phyloP scores from a whole-genome alignment of 2,797 vertebrate genomes.

The Microctenopoma stevenorrisi region DNA sequence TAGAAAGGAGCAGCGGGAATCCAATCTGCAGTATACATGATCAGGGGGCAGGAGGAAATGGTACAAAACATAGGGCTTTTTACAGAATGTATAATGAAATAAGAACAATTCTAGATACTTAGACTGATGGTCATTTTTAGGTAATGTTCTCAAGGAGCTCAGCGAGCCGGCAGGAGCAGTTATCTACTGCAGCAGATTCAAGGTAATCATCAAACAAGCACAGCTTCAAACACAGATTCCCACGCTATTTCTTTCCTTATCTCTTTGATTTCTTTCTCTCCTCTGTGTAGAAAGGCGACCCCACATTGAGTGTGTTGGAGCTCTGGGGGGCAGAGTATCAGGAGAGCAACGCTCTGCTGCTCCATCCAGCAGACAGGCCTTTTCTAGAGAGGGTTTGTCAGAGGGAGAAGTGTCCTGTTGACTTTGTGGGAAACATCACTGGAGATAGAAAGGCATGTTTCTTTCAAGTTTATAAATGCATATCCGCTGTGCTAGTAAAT shows the following conservation, averaged over 20 bases:
- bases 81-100: neutral
- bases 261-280: neutral
- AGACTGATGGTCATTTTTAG: constrained; percentile 65
- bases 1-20: constrained; percentile 85
- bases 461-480: neutral
- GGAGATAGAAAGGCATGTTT: constrained; percentile 87
- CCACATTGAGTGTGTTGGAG: constrained; percentile 92
- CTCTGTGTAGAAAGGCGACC: constrained; percentile 87
- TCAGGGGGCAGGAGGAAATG: constrained; percentile 94
- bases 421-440: constrained; percentile 90
- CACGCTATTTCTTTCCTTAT: neutral
- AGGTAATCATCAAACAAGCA: constrained; percentile 74
- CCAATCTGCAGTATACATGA: constrained; percentile 95
- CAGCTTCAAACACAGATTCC: neutral
- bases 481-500: neutral
- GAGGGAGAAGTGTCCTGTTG: constrained; percentile 90
- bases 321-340: constrained; percentile 97
- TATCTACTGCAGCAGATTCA: constrained; percentile 90
- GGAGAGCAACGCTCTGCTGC: constrained; percentile 92
- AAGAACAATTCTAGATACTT: neutral
- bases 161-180: constrained; percentile 90
- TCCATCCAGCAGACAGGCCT: constrained; percentile 74
- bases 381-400: constrained; percentile 85
- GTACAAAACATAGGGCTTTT: constrained; percentile 58
- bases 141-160: constrained; percentile 93